Evolutionary conservation across 2,113 vertebrate species (phyloP), one percentile per base, ranked within the genome.

Genomic region (Megaceryle maxima): DNA sequence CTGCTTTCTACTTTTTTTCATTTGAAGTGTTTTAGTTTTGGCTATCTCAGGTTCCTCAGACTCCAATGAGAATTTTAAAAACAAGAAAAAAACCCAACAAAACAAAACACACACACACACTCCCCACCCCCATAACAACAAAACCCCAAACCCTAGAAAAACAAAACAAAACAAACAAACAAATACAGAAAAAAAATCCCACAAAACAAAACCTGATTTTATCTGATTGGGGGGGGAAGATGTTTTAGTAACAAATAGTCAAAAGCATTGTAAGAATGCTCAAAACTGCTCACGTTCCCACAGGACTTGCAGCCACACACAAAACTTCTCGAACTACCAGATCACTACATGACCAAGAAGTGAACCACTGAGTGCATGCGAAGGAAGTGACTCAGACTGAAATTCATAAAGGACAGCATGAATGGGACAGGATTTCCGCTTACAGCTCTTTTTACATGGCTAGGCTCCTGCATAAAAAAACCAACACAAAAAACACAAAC

Each of bases 381-480:
- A 88, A 97, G 96, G 96, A 96, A 97, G 94, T 96, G 96, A 96
- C 88, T 96, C 96, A 97, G 95, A 95, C 95, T 66, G 69, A 91
- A 96, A 95, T 83, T 62, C 94, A 95, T 78, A 87, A 93, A 95
- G 88, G 92, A 96, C 96, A 92, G 83, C 81, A 90, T 94, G 95
- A 97, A 96, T 94, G 94, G 95, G 77, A 95, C 91, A 94, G 94
- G 96, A 97, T 96, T 97, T 97, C 96, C 95, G 14, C 88, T 87
- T 66, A 77, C 78, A 83, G 94, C 67, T 92, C 89, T 57, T 90
- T 96, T 67, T 89, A 89, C 87, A 67, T 92, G 87, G 96, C n/a
- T 7, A 89, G 44, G 41, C 44, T 88, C 41, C 62, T 87, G 82
- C 35, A 50, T 20, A 16, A 28, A 48, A 60, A 33, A 80, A 77